phyloP scores from a whole-genome alignment of 2,888 invertebrate genomes.

The Toxonevra muliebris region DNA sequence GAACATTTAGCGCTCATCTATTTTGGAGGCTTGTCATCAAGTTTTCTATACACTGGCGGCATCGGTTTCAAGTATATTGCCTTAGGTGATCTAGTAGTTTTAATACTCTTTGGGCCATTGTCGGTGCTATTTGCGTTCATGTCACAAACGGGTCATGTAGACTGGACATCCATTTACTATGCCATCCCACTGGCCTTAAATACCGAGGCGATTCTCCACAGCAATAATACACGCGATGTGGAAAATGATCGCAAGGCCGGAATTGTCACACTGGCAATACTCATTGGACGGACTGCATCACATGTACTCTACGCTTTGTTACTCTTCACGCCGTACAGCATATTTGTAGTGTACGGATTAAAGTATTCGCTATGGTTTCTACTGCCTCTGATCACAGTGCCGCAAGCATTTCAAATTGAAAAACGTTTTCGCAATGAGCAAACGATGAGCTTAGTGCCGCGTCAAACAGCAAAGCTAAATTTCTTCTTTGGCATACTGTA shows the following conservation, averaged over 20 bases:
- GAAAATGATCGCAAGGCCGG: conserved; percentile 89
- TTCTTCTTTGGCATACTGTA: conserved; percentile 91
- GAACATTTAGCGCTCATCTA: conserved; percentile 94
- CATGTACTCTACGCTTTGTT: conserved; percentile 90
- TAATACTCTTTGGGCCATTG: conserved; percentile 93
- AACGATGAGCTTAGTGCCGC: conserved; percentile 83
- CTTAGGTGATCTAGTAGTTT: conserved; percentile 89
- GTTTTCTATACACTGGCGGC: conserved; percentile 96
- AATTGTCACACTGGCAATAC: conserved; percentile 93
- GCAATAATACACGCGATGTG: conserved; percentile 92
- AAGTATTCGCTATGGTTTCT: conserved; percentile 90
- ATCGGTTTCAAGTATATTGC: conserved; percentile 96
- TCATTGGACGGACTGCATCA: conserved; percentile 90
- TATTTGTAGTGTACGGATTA: conserved; percentile 85
- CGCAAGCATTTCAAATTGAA: conserved; percentile 89
- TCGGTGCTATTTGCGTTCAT: conserved; percentile 93
- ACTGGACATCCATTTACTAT: conserved; percentile 91
- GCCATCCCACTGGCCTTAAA: conserved; percentile 93
- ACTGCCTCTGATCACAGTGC: conserved; percentile 86
- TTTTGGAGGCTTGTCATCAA: conserved; percentile 93
- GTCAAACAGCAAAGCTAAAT: conserved; percentile 89
- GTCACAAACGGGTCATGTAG: conserved; percentile 90
- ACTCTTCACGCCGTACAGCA: conserved; percentile 89
- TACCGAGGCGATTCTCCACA: conserved; percentile 94
- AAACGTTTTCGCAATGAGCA: conserved; percentile 83